Conservation (phyloP, 1,140 invertebrate species). For the Tenebrio molitor region DNA sequence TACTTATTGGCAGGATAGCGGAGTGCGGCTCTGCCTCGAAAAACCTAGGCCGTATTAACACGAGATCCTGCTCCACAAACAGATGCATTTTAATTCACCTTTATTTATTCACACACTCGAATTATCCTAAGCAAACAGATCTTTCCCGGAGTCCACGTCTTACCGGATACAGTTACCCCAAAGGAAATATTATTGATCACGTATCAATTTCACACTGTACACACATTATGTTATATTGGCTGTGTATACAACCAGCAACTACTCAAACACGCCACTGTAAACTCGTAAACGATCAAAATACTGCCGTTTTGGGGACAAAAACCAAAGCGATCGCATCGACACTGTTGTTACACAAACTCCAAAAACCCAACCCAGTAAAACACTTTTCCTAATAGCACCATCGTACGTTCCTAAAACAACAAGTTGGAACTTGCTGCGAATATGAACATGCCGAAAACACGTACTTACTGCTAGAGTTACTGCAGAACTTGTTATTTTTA, state of each 20-base stretch:
- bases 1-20: slow-evolving; percentile 56
- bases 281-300: slow-evolving; percentile 28
- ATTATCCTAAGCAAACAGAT: slow-evolving; percentile 33
- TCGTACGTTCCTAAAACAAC: too few relatives aligned
- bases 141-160: slow-evolving; percentile 18
- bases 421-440: too few relatives aligned
- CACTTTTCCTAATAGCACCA: too few relatives aligned
- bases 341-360: too few relatives aligned
- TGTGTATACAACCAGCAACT: slow-evolving; percentile 31
- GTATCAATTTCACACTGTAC: slow-evolving; percentile 41
- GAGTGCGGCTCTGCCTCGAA: slow-evolving; percentile 27
- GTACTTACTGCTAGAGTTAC: too few relatives aligned
- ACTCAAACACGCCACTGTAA: slow-evolving; percentile 17
- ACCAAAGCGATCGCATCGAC: neutral
- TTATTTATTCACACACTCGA: slow-evolving; percentile 29
- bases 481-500: too few relatives aligned
- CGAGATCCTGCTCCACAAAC: slow-evolving; percentile 18
- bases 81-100: slow-evolving; percentile 29
- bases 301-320: slow-evolving; percentile 1
- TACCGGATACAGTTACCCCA: slow-evolving; percentile 22
- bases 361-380: too few relatives aligned
- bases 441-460: neutral
- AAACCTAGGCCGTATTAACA: slow-evolving; percentile 9
- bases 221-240: slow-evolving; percentile 39
- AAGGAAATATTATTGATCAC: slow-evolving; percentile 44